Base-by-base conservation (phyloP, 2,888 invertebrate species). In the Drosophila austrosaltans region DNA sequence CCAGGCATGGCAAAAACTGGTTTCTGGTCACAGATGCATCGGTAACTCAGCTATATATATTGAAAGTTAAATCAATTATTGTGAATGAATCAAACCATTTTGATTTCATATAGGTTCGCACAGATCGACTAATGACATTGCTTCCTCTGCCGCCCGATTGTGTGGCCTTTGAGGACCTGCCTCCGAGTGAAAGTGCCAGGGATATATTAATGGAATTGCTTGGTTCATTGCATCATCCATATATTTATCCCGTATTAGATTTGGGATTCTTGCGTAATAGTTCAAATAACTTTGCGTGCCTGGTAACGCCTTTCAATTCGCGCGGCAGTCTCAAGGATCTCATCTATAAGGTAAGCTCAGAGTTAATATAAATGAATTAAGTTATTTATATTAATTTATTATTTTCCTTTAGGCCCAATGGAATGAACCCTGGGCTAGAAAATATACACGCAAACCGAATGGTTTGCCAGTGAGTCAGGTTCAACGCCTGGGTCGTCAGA, bases 261-360 rank as follows among this genome's bases (percentile, higher is more conserved):
- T 93, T 98, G 77, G 97, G 97, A 88, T 95, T 98, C 90, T 94
- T 95, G 91, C 90, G 91, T 77, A 89, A 87, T 71, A 88, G 82
- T 74, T 94, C 94, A 70, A 94, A 93, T 2, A 94, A 94, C 79
- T 94, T 94, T 91, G 96, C 95, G 32, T 94, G 97, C 67, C 93
- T 96, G 30, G 95, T 98, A 3, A 95, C 96, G 84, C 98, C 98
- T 0, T 95, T 97, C 81, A 97, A 97, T 91, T 94, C 95, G 36
- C 94, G 95, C 76, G 98, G 98, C 61, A 97, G 97, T 87, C 93
- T 98, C 66, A 97, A 97, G 92, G 98, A 98, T 93, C 94, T 98
- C 66, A 96, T 98, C 83, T 97, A 97, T 90, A 96, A 96, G 94
- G 97, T 96, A 91, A 92, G 92, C 10, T 48, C 2, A 10, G 25